Conservation (phyloP, 2,797 vertebrate genomes). For the Microctenopoma steveboyesi region DNA sequence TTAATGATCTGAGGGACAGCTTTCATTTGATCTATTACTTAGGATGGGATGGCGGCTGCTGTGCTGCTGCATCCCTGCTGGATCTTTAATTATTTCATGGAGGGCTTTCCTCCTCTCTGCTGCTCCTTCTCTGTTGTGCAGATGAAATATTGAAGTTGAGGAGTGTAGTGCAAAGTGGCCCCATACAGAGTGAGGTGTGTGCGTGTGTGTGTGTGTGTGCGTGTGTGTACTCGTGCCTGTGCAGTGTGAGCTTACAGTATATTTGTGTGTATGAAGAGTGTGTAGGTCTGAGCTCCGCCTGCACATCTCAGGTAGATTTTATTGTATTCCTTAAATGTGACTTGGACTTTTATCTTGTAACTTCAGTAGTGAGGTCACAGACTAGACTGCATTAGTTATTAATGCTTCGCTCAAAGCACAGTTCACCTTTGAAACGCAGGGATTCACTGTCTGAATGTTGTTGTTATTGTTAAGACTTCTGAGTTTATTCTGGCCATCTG, state of each 20-base stretch:
- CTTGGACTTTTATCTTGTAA: constrained; percentile 53
- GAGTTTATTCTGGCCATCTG: constrained; percentile 44
- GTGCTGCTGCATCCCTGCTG: constrained; percentile 79
- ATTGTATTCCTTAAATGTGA: constrained; percentile 36
- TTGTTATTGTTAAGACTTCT: constrained; percentile 36
- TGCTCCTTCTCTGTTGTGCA: constrained; percentile 81
- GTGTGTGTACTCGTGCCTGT: constrained; percentile 15
- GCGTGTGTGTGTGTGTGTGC: constrained; percentile 12
- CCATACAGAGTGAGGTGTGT: constrained; percentile 67
- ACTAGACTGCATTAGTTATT: constrained; percentile 47
- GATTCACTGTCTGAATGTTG: constrained; percentile 12
- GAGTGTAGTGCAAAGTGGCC: constrained; percentile 79
- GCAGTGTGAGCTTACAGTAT: neutral
- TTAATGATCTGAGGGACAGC: constrained; percentile 86
- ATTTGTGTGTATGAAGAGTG: neutral
- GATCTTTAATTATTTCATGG: constrained; percentile 85
- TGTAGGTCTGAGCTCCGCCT: constrained; percentile 16
- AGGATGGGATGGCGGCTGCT: constrained; percentile 78
- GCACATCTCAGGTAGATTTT: constrained; percentile 25
- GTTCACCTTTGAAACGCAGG: constrained; percentile 34
- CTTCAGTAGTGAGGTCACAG: constrained; percentile 50
- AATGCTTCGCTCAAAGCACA: constrained; percentile 42
- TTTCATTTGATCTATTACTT: constrained; percentile 88
- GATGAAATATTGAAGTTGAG: constrained; percentile 85
- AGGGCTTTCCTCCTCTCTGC: constrained; percentile 76